Conservation (phyloP, 2,888 invertebrate genomes). For the Acanthosepion esculentum region DNA sequence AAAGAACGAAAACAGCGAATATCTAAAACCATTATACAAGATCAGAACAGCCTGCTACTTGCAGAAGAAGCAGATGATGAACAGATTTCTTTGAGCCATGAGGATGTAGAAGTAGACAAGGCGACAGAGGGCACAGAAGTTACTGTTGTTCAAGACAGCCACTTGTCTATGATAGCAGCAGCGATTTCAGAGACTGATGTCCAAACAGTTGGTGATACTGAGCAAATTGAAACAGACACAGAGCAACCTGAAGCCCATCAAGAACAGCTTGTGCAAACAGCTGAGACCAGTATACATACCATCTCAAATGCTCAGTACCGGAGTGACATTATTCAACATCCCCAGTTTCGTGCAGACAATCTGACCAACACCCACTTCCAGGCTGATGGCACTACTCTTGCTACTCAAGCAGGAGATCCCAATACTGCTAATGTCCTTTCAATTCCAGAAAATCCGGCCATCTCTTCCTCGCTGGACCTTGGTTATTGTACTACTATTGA, state of each 20-base stretch:
- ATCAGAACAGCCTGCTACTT: background rate
- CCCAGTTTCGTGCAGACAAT: slow-evolving; percentile 12
- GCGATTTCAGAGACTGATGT: slow-evolving; percentile 12
- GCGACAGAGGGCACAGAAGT: background rate
- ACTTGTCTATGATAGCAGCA: slow-evolving; percentile 51
- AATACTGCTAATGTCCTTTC: slow-evolving; percentile 35
- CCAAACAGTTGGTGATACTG: background rate
- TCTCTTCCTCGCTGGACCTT: slow-evolving; percentile 40
- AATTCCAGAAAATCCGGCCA: background rate
- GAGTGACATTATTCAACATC: background rate
- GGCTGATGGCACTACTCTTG: background rate
- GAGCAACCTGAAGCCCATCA: background rate
- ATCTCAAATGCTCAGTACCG: slow-evolving; percentile 25
- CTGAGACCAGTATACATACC: background rate
- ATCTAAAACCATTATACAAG: background rate
- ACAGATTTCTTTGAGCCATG: background rate
- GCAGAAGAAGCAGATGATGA: background rate
- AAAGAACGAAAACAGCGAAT: slow-evolving; percentile 59
- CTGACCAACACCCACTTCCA: background rate
- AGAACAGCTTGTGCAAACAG: background rate
- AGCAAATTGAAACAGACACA: background rate
- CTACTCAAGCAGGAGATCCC: background rate
- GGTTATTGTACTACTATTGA: slow-evolving; percentile 48
- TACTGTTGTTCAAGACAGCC: slow-evolving; percentile 48
- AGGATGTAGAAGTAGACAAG: background rate